These are phyloP conservation scores for Sphaerodactylus townsendi DNA, from an alignment of 2,113 vertebrate genomes.

Conservation along the genomic window DNA sequence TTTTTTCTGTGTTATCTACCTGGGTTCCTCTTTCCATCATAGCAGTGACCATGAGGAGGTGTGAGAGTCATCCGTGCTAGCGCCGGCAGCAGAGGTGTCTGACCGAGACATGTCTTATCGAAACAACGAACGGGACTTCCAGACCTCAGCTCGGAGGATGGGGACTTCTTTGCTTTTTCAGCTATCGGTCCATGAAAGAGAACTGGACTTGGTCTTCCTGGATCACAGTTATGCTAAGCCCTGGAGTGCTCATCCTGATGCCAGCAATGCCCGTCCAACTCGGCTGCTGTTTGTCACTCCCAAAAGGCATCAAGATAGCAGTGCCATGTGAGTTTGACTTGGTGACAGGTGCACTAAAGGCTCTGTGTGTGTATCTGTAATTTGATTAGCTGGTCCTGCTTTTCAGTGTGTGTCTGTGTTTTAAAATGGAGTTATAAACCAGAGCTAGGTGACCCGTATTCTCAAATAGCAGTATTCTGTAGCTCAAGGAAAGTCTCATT, in stretches of 20 bases:
- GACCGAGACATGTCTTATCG: constrained; percentile 80
- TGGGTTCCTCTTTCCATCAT: no score
- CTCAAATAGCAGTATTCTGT: no score
- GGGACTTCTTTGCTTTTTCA: constrained; percentile 93
- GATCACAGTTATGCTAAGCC: constrained; percentile 97
- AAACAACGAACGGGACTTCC: constrained; percentile 86
- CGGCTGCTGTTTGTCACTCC: constrained; percentile 90
- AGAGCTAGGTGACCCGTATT: not conserved
- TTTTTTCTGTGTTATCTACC: not conserved
- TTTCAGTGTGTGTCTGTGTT: not conserved
- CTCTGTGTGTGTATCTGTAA: not conserved
- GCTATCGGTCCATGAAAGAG: constrained; percentile 90
- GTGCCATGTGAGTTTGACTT: constrained; percentile 77
- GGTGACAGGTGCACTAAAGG: not conserved
- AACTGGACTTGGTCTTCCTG: constrained; percentile 91
- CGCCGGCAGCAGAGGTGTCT: constrained; percentile 5
- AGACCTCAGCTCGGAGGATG: constrained; percentile 90
- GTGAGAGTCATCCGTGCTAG: not conserved
- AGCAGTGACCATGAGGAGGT: not conserved
- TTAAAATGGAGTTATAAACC: not conserved
- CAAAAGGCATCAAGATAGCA: constrained; percentile 82
- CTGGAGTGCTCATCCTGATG: constrained; percentile 95
- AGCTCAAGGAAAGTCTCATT: no score
- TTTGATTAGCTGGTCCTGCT: not conserved
- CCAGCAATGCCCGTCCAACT: constrained; percentile 90